Evolutionary conservation across 2,797 vertebrate species (phyloP).

Genomic region (Trichosurus vulpecula): DNA sequence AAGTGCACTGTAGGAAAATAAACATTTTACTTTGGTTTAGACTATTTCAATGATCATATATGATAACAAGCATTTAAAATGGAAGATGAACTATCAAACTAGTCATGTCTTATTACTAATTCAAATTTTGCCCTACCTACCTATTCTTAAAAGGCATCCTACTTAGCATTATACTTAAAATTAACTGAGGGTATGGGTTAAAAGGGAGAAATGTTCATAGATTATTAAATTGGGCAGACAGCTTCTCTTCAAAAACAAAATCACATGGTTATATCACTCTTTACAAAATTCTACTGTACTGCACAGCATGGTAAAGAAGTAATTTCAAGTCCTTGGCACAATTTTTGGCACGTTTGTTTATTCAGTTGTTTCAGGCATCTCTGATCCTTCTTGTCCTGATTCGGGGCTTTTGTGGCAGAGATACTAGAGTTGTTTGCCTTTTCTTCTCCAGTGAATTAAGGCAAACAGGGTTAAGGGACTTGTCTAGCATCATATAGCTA

Average conservation of each 20-base stretch:
- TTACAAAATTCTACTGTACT: not conserved
- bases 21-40: conserved; percentile 53
- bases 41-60: conserved; percentile 25
- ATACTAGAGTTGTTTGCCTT: not conserved
- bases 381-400: not conserved
- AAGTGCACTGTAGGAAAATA: conserved; percentile 88
- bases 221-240: not conserved
- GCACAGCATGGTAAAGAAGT: not conserved
- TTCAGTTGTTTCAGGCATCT: not conserved
- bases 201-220: not conserved
- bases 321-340: not conserved
- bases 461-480: not conserved
- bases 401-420: not conserved
- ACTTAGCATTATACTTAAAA: not conserved
- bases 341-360: not conserved
- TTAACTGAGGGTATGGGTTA: not conserved
- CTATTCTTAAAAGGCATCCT: not conserved
- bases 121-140: conserved; percentile 4
- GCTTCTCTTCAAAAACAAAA: not conserved
- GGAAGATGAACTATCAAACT: not conserved
- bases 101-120: not conserved
- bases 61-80: conserved; percentile 33
- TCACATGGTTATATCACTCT: not conserved
- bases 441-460: not conserved
- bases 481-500: no score